phyloP scores from a whole-genome alignment of 2,888 invertebrate species.

The Napeogenes inachia region DNA sequence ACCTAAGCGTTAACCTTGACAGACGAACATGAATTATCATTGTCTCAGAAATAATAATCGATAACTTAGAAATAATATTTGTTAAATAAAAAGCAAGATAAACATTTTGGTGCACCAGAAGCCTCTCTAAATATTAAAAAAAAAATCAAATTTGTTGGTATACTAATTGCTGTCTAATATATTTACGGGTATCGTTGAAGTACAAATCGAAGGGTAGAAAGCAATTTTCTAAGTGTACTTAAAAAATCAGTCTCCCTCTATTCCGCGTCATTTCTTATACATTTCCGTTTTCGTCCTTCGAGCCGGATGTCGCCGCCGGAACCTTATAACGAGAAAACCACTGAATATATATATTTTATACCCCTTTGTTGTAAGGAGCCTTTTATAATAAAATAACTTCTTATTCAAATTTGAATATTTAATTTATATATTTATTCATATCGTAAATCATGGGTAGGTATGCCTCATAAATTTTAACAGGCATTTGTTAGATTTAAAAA shows the following conservation, averaged over 20 bases:
- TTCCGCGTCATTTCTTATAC: constrained; percentile 52
- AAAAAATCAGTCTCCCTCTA: constrained; percentile 34
- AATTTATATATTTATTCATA: too few relatives aligned
- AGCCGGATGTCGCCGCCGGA: constrained; percentile 60
- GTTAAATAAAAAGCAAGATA: too few relatives aligned
- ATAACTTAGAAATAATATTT: too few relatives aligned
- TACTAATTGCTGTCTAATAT: too few relatives aligned
- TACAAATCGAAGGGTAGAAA: constrained; percentile 10
- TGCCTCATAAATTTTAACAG: too few relatives aligned
- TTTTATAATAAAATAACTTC: constrained; percentile 13
- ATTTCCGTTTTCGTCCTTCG: constrained; percentile 61
- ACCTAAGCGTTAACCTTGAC: constrained; percentile 36
- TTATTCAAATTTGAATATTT: background rate
- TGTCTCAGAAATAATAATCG: background rate
- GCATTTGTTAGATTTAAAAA: background rate
- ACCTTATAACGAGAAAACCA: constrained; percentile 62
- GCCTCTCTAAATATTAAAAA: too few relatives aligned
- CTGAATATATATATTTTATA: constrained; percentile 24
- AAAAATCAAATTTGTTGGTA: too few relatives aligned
- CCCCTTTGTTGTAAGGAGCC: constrained; percentile 15
- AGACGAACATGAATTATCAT: constrained; percentile 22
- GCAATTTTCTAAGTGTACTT: constrained; percentile 21
- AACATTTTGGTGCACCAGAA: too few relatives aligned
- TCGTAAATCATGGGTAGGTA: too few relatives aligned
- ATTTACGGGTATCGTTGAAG: too few relatives aligned